Base-by-base conservation (phyloP, 2,113 vertebrate species). In the Tragelaphus scriptus region DNA sequence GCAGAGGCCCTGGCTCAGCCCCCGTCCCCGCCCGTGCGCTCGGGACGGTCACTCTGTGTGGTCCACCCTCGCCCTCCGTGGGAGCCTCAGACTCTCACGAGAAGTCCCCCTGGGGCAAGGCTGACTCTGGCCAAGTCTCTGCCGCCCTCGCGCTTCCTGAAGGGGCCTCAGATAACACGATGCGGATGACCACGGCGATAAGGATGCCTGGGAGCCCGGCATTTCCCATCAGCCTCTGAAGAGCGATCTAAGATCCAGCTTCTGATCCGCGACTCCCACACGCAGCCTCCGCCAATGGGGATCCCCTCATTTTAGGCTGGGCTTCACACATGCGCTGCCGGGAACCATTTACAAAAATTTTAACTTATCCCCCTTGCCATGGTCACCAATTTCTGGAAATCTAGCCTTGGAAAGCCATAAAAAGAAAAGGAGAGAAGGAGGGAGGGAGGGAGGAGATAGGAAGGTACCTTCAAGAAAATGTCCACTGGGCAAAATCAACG, bases 1-100 rank as follows among this genome's bases (percentile, higher is more conserved):
- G 59, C 82, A 4, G 19, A 32, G 21, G 12, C 23, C 68, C 80
- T 14, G 47, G 30, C 25, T 51, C 65, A 1, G 16, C 63, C 65
- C 56, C 53, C 0, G 1, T 4, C 81, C 84, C 85, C 3, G 0
- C 28, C 2, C 0, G 0, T 0, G 2, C 19, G 25, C 13, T 36
- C 8, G 1, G n/a, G 23, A 4, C 1, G 7, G 32, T 11, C 44
- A 0, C 53, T 28, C 79, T 30, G 25, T 30, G 44, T 16, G n/a
- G 6, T 1, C 86, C 19, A 8, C 32, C 6, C 58, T 26, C 3
- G 2, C 36, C 81, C 36, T 65, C 87, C 5, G 10, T 10, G 75
- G n/a, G 13, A 7, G 7, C 26, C 3, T 15, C n/a, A 2, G 26
- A 59, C 82, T 71, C 36, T 55, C n/a, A 21, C 1, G 3, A 81